Evolutionary conservation across 2,797 vertebrate species (phyloP), one percentile per base, ranked within the genome.

Genomic region (Melanotaenia parkinsoni): DNA sequence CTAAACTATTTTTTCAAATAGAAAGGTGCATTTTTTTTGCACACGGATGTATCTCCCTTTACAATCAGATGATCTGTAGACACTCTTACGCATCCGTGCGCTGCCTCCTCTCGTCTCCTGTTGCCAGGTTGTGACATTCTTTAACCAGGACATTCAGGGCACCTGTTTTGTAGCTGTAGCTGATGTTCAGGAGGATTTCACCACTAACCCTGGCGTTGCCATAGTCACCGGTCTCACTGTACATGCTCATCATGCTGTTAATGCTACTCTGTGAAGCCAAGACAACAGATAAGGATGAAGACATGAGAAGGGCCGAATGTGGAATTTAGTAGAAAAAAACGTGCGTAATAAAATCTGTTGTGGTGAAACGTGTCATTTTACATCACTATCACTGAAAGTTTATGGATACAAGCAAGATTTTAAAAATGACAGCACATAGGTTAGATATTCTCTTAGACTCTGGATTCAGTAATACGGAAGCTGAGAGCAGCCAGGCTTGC

Each of bases 161-260:
- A 0, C 97, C 98, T 0, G 97, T 99, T 94, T 96, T 98, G 94
- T 98, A 99, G 95, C 95, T 96, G 93, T 99, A 99, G 93, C 66
- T 96, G 93, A 99, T 95, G 54, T 89, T 95, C 54, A 99, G 94
- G 80, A 97, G 95, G 89, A 99, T 97, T 93, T 99, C 97, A 0
- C 98, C 98, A 1, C 96, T 97, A 91, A 99, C 95, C 81, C 95
- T 95, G 86, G 97, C 93, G 47, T 96, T 96, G 86, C 96, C 96
- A 91, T 98, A 99, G 95, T 99, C 97, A 82, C 98, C 97, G 0
- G 96, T 97, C 93, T 99, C 98, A 82, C 98, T 99, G 82, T 99
- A 99, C 72, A 98, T 95, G 75, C 97, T 99, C 93, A 95, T 94
- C 96, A 96, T 96, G 90, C 98, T 99, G 93, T 96, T 98, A 76